Base-by-base conservation (phyloP, 1,140 invertebrate genomes). In the Epicauta chinensis region DNA sequence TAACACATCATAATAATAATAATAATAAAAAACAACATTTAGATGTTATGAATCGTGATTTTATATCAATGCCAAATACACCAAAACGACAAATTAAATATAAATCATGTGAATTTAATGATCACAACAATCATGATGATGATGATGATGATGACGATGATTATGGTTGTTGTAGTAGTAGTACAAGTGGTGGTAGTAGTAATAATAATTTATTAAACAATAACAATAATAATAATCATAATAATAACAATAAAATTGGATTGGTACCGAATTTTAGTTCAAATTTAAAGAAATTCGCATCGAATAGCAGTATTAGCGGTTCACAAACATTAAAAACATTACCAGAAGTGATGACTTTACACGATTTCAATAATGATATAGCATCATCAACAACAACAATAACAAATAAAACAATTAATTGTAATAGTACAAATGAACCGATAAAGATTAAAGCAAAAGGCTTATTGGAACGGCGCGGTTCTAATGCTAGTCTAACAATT, bases 401-500 rank as follows among this genome's bases (percentile, higher is more conserved):
- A n/a, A n/a, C n/a, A n/a, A n/a, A n/a, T 1, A 23, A 23, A 23
- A 23, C 7, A 23, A 23, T 23, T 0, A 23, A 23, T 23, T 7
- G 23, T 23, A 55, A 63, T 43, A 61, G 66, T 12, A 67, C n/a
- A n/a, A n/a, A 63, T n/a, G 60, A 88, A 84, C 68, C 69, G 0
- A 63, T 63, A 43, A 67, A 59, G 60, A 65, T 70, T 16, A 69
- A 62, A 61, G 65, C 65, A 23, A 89, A 87, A 58, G 82, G 84
- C 34, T 66, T 88, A 1, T 66, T 89, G 7, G 85, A 91, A 70
- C 75, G 88, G 11, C 76, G 88, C 36, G 89, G 89, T 46, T 93
- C 90, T 7, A 93, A 89, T 68, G 90, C 90, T 3, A 91, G 86
- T 42, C 73, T 94, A 0, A 93, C 90, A 11, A 71, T 71, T n/a